These are phyloP conservation scores for Calidris pugnax DNA, from an alignment of 2,113 vertebrate genomes.

Conservation along the genomic window DNA sequence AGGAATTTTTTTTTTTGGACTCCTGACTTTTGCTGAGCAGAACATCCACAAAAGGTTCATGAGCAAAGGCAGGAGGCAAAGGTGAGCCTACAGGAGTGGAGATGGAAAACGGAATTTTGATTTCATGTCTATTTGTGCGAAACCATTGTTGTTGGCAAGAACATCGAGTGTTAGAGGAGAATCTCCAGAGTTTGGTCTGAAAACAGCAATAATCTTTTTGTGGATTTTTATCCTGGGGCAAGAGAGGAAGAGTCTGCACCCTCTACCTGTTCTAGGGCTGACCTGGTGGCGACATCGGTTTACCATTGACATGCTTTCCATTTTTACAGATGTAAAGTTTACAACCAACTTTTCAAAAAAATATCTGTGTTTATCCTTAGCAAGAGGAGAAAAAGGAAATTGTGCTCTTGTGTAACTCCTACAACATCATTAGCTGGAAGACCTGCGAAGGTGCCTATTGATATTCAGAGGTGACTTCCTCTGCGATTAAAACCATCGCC, in stretches of 20 bases:
- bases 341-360: background rate
- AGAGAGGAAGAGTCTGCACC: background rate
- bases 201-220: background rate
- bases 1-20: background rate
- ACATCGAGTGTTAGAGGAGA: background rate
- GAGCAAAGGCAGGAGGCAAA: background rate
- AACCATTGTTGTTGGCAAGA: background rate
- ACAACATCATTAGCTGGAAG: background rate
- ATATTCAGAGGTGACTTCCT: slow-evolving; percentile 36
- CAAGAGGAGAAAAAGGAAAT: slow-evolving; percentile 12
- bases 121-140: background rate
- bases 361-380: background rate
- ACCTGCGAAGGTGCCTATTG: background rate
- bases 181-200: background rate
- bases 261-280: background rate
- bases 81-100: background rate
- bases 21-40: background rate
- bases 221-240: background rate
- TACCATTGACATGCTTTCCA: background rate
- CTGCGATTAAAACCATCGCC: background rate
- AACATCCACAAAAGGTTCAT: background rate
- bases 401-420: background rate
- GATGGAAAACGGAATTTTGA: background rate
- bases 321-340: background rate
- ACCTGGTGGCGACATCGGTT: background rate